These are phyloP conservation scores for Callyntrura guangdongensis DNA, from an alignment of 2,888 invertebrate genomes.

Conservation along the genomic window DNA sequence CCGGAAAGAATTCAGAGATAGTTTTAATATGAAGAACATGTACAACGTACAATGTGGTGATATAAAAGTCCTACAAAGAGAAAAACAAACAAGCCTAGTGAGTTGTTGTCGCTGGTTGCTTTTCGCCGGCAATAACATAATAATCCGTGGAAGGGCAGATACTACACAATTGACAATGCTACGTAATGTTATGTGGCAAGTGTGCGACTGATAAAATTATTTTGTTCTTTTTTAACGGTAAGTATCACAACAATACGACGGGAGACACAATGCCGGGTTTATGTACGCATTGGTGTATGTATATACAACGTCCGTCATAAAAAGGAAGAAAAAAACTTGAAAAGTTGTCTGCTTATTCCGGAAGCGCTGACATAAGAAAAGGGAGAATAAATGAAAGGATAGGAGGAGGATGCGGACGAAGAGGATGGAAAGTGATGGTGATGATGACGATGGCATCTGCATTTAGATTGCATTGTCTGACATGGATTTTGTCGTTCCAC, in stretches of 20 bases:
- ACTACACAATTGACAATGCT: too few species aligned
- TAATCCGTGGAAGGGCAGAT: constrained; percentile 1
- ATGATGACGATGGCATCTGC: constrained; percentile 61
- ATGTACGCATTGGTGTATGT: neutral
- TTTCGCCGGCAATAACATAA: neutral
- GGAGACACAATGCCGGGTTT: neutral
- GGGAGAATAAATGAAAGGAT: constrained; percentile 21
- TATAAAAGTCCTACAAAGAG: neutral
- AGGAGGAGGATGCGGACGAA: neutral
- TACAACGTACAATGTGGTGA: neutral
- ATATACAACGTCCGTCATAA: neutral
- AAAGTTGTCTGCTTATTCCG: constrained; percentile 46
- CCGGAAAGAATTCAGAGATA: constrained; percentile 12
- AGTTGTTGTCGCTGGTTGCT: neutral
- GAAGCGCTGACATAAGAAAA: constrained; percentile 61
- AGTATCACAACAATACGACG: neutral
- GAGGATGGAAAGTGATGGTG: too few species aligned
- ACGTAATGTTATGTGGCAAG: constrained; percentile 15
- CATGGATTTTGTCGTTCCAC: constrained; percentile 67
- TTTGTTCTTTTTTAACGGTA: constrained; percentile 49
- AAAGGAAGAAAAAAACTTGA: constrained; percentile 45
- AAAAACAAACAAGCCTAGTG: neutral
- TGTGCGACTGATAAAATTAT: constrained; percentile 55
- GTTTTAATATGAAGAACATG: constrained; percentile 33
- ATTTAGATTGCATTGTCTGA: constrained; percentile 65